These are phyloP conservation scores for Anastrepha obliqua DNA, from an alignment of 1,140 invertebrate genomes.

Conservation along the genomic window DNA sequence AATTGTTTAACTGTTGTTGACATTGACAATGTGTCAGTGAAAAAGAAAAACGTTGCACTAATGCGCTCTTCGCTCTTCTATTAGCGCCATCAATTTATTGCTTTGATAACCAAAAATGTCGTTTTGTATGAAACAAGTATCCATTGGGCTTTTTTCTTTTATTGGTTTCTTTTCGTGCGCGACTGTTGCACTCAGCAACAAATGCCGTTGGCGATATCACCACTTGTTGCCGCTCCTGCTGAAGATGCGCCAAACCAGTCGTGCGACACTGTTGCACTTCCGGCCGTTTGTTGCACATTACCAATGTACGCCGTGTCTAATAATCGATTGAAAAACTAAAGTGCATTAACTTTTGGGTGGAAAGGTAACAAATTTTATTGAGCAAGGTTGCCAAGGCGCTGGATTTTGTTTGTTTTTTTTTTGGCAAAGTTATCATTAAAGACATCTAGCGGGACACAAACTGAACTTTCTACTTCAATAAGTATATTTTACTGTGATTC, in stretches of 20 bases:
- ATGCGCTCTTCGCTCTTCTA: not conserved
- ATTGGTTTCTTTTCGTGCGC: too few species aligned
- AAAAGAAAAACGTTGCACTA: not conserved
- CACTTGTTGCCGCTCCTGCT: not conserved
- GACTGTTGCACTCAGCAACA: not conserved
- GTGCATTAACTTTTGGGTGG: not conserved
- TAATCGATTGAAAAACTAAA: conserved; percentile 40
- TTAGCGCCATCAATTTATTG: conserved; percentile 13
- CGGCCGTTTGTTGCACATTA: conserved; percentile 42
- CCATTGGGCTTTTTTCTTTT: not conserved
- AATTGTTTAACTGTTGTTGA: conserved; percentile 34
- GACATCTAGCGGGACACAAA: too few species aligned
- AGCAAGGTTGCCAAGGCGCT: not conserved
- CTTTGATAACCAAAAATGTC: conserved; percentile 8
- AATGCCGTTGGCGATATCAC: conserved; percentile 3
- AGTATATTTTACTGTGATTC: too few species aligned
- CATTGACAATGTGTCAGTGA: conserved; percentile 46
- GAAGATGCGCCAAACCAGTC: conserved; percentile 41
- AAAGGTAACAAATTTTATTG: not conserved
- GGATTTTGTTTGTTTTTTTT: too few species aligned
- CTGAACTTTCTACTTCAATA: too few species aligned
- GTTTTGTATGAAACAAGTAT: not conserved
- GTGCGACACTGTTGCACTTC: conserved; percentile 45
- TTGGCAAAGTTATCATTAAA: not conserved
- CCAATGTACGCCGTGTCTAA: conserved; percentile 2